Evolutionary conservation across 1,140 invertebrate species (phyloP).

Genomic region (Chlorops oryzae): DNA sequence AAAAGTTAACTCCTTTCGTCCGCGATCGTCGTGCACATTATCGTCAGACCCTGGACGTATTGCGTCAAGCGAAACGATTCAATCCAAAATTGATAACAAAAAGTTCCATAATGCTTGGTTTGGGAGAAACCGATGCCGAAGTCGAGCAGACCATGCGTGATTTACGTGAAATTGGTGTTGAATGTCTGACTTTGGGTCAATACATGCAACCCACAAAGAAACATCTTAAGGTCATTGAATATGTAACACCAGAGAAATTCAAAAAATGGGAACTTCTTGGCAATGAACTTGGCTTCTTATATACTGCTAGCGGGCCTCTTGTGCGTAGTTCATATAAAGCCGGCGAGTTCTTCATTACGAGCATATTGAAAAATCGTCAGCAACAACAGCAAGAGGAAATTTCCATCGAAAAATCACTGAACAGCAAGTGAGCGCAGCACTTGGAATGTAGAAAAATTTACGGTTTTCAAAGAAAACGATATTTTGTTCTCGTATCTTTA

Average conservation of each 20-base stretch:
- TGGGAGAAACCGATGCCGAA: conserved; percentile 92
- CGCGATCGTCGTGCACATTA: conserved; percentile 80
- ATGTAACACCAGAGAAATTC: conserved; percentile 94
- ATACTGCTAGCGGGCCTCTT: conserved; percentile 94
- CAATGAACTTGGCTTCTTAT: conserved; percentile 85
- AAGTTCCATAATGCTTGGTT: conserved; percentile 96
- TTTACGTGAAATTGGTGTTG: conserved; percentile 71
- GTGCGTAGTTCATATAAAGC: conserved; percentile 97
- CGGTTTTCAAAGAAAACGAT: too few relatives aligned
- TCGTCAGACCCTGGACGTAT: conserved; percentile 74
- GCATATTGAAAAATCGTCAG: conserved; percentile 60
- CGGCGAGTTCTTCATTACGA: conserved; percentile 85
- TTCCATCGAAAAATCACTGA: neutral
- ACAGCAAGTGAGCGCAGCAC: too few relatives aligned
- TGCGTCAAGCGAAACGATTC: conserved; percentile 72
- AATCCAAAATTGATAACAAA: conserved; percentile 88
- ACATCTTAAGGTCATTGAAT: conserved; percentile 94
- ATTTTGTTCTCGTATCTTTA: too few relatives aligned
- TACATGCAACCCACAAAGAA: conserved; percentile 99
- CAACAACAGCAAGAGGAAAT: neutral
- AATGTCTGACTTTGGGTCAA: conserved; percentile 95
- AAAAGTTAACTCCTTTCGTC: conserved; percentile 81
- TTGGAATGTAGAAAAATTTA: too few relatives aligned
- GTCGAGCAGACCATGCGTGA: conserved; percentile 82
- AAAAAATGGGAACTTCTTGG: conserved; percentile 84